Percentiles rank a stretch among this genome's conserved stretches.
Conservation (phyloP, 2,888 invertebrate species). For the Antheraea assamensis region DNA sequence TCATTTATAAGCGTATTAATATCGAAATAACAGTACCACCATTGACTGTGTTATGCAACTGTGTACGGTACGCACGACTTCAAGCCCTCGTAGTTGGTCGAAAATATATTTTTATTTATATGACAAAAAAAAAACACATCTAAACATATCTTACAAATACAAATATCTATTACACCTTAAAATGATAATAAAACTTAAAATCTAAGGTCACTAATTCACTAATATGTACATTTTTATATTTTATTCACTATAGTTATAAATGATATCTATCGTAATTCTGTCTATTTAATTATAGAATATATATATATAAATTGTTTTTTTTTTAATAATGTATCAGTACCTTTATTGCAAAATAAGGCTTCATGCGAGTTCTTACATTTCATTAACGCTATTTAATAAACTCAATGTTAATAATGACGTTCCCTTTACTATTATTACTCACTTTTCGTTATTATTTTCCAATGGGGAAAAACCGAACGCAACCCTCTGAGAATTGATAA, state of each 20-base stretch:
- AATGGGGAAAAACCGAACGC: not conserved
- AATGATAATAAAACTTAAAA: slow-evolving; percentile 59
- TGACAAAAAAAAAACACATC: slow-evolving; percentile 73
- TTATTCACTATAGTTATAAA: slow-evolving; percentile 39
- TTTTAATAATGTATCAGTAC: slow-evolving; percentile 2
- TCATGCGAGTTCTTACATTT: slow-evolving; percentile 10
- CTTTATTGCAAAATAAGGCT: slow-evolving; percentile 12
- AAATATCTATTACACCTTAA: slow-evolving; percentile 63
- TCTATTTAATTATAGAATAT: slow-evolving; percentile 1
- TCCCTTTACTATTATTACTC: not conserved
- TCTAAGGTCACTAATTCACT: slow-evolving; percentile 45
- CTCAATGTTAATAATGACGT: not conserved
- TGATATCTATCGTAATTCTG: slow-evolving; percentile 14
- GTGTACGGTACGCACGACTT: not conserved
- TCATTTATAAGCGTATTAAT: not conserved
- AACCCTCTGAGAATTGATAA: not conserved
- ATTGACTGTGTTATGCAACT: not conserved
- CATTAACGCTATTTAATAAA: not conserved
- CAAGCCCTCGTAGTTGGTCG: not conserved
- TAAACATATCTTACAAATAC: slow-evolving; percentile 71
- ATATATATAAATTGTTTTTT: slow-evolving; percentile 2
- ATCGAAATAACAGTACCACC: not conserved
- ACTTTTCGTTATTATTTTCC: too few relatives aligned
- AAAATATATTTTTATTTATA: slow-evolving; percentile 28
- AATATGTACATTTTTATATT: slow-evolving; percentile 68